Conservation (phyloP, 2,797 vertebrate species). For the Anabacerthia variegaticeps region DNA sequence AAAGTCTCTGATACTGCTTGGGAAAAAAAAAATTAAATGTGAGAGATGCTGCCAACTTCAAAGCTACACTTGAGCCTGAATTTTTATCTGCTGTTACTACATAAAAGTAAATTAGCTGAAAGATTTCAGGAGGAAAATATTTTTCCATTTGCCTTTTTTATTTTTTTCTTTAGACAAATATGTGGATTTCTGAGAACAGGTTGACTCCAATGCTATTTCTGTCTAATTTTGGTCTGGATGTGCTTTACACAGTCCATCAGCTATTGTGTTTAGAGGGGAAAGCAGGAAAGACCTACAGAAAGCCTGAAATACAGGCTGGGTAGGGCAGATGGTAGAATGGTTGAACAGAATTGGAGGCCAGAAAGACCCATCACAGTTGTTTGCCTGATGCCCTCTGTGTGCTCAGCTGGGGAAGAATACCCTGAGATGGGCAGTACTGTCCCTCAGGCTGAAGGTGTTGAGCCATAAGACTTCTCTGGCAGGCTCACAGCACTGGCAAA, state of each 20-base stretch:
- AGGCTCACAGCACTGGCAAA: accelerated
- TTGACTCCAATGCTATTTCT: neutral
- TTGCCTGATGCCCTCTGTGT: neutral
- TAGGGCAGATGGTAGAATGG: neutral
- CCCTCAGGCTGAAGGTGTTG: neutral
- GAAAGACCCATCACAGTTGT: neutral
- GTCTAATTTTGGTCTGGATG: neutral
- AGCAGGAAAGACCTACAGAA: neutral
- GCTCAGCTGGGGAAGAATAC: neutral
- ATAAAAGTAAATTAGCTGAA: neutral
- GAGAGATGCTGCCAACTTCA: constrained; percentile 1
- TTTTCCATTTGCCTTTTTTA: neutral
- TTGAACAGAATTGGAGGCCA: neutral
- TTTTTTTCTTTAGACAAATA: neutral
- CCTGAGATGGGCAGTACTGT: accelerated
- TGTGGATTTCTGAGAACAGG: neutral
- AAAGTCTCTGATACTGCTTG: constrained; percentile 1
- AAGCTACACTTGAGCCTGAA: neutral
- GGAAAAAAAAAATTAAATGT: neutral
- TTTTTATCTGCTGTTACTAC: constrained; percentile 10
- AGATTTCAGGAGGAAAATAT: constrained; percentile 3
- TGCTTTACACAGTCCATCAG: neutral
- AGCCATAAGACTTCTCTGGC: neutral
- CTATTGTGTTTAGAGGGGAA: neutral
- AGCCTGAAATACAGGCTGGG: neutral